These are phyloP conservation scores for Coenonympha glycerion DNA, from an alignment of 2,888 invertebrate species.

Conservation along the genomic window DNA sequence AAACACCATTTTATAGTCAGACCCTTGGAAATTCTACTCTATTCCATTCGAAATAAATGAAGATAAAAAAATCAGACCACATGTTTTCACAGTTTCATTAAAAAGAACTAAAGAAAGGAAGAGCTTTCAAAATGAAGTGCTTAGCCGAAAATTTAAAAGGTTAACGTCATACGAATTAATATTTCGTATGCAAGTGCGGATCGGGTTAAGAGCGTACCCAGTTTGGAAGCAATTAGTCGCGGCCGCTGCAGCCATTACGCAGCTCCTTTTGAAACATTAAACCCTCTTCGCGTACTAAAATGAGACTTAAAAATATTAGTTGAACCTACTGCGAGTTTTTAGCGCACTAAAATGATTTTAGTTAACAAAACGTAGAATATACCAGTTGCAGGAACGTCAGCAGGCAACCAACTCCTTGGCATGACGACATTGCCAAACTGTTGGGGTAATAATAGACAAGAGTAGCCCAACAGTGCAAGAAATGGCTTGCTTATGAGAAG, in stretches of 20 bases:
- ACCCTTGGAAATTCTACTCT: too few species aligned
- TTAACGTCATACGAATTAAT: slow-evolving; percentile 28
- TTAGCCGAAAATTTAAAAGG: slow-evolving; percentile 11
- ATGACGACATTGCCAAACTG: too few species aligned
- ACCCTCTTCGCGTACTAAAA: slow-evolving; percentile 16
- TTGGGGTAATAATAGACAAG: too few species aligned
- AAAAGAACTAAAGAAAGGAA: background rate
- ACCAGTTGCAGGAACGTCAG: too few species aligned
- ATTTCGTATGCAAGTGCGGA: slow-evolving; percentile 30
- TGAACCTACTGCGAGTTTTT: background rate
- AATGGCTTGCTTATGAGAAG: too few species aligned
- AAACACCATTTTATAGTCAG: too few species aligned
- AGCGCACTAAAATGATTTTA: too few species aligned
- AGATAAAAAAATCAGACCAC: background rate
- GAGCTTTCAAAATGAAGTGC: slow-evolving; percentile 6
- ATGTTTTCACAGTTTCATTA: background rate
- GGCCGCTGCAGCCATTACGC: slow-evolving; percentile 22
- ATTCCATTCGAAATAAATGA: background rate
- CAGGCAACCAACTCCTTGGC: too few species aligned
- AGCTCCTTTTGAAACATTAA: slow-evolving; percentile 19
- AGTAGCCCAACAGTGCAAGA: too few species aligned
- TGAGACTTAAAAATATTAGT: slow-evolving; percentile 9
- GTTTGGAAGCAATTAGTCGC: slow-evolving; percentile 43
- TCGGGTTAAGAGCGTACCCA: slow-evolving; percentile 31
- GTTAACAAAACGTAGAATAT: too few species aligned